Base-by-base conservation (phyloP, 1,140 invertebrate genomes). In the Leptinotarsa texana region DNA sequence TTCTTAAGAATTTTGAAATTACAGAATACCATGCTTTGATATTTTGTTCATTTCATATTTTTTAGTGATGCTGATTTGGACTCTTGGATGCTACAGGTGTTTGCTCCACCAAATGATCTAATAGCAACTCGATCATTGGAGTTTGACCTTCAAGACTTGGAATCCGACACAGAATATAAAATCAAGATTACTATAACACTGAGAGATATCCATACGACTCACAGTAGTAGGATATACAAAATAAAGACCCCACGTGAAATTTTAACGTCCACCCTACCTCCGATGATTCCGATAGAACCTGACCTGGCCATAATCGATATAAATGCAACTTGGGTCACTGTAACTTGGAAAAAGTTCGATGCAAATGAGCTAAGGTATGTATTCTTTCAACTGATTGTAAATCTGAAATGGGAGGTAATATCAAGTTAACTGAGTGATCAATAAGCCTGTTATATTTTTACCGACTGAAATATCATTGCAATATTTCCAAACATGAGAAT, bases 101-200 rank as follows among this genome's bases (percentile, higher is more conserved):
- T 96, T 82, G 93, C 94, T 1, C 93, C 93, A n/a, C 92, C 91
- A 18, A 91, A 93, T 76, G 94, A 93, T 83, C 81, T 96, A 1
- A 93, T 97, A 69, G 93, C 93, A 3, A 95, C 93, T 5, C 90
- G 92, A 13, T 92, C 95, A 72, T 86, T 96, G 72, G 94, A 96
- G 82, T 95, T 96, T 83, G 90, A 95, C 78, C 82, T 96, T 18
- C 88, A 90, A 13, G 90, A 89, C 24, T 84, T 97, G n/a, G 89
- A 92, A 80, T 91, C 95, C 0, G 90, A 93, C 63, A 95, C 94
- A 0, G 88, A 91, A 27, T 97, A 97, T 82, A 93, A 91, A 83
- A 89, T 96, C 3, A 91, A 93, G 84, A 93, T 95, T 1, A 91
- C 91, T 17, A 88, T 95, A 2, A 90, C 92, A 21, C 84, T 95